Conservation (phyloP, 2,797 vertebrate species). For the Urophycis tenuis region DNA sequence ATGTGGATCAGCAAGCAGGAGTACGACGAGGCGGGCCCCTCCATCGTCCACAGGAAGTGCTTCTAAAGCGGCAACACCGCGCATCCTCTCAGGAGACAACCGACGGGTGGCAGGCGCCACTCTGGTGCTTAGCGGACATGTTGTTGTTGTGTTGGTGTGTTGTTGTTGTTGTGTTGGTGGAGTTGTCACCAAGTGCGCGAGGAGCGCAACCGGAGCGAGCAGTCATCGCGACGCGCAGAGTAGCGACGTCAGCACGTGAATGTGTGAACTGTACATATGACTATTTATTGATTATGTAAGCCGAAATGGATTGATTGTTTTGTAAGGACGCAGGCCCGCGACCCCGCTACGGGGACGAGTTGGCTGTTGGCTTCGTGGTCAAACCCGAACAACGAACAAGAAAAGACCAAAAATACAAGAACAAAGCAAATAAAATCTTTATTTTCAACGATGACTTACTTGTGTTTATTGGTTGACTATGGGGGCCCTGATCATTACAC, state of each 20-base stretch:
- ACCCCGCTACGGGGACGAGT: neutral
- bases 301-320: neutral
- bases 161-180: constrained; percentile 5
- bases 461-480: neutral
- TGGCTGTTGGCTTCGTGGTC: neutral
- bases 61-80: constrained; percentile 70
- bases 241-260: constrained; percentile 21
- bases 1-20: constrained; percentile 99
- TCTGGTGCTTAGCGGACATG: neutral
- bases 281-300: constrained; percentile 54
- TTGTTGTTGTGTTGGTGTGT: neutral
- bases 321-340: neutral
- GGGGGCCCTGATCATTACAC: neutral
- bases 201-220: constrained; percentile 13
- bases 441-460: neutral
- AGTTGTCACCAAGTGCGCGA: neutral
- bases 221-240: constrained; percentile 3
- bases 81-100: constrained; percentile 16
- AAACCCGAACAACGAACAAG: neutral
- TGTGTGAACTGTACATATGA: constrained; percentile 49
- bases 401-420: constrained; percentile 6
- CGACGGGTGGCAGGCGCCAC: neutral
- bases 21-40: constrained; percentile 90
- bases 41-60: constrained; percentile 95
- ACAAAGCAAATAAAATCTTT: neutral